Base-by-base conservation (phyloP, 2,888 invertebrate species). In the Ypsolopha sequella region DNA sequence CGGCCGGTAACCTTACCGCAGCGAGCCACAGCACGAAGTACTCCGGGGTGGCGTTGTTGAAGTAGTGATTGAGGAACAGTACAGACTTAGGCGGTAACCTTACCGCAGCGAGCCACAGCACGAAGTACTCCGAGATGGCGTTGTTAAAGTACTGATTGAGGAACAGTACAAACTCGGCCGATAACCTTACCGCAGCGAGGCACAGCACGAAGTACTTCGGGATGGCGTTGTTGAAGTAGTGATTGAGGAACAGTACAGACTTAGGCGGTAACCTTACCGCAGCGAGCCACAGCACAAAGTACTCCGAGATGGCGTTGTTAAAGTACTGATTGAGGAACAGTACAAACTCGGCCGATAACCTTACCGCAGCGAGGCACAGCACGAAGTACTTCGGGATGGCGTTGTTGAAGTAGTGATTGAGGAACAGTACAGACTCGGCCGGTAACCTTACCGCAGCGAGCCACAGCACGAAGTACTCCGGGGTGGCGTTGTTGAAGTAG, bases 11-110 rank as follows among this genome's bases (percentile, higher is more conserved):
- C n/a, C 92, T 90, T 87, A 96, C 96, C 88, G 94, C 89, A 71
- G 96, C 95, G 54, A 96, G 75, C 95, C 96, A 97, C 36, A 98
- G 89, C 58, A 98, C 91, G 73, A 93, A 91, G 75, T 96, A 92
- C 88, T 98, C 98, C 34, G 93, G 92, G 61, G 98, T 87, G 60
- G 94, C 93, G 69, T 93, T 95, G 80, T 97, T 97, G 84, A 98
- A 98, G 89, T 99, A 99, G 88, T 99, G 99, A 88, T 99, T 99
- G 58, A 99, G 91, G 87, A 99, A 97, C 62, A 99, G n/a, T n/a
- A n/a, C n/a, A n/a, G n/a, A n/a, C n/a, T n/a, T n/a, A n/a, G n/a
- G n/a, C n/a, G n/a, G n/a, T n/a, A n/a, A n/a, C n/a, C n/a, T n/a
- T n/a, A n/a, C n/a, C n/a, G n/a, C n/a, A n/a, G n/a, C n/a, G n/a